Base-by-base conservation (phyloP, 2,113 vertebrate species). In the Lates calcarifer region DNA sequence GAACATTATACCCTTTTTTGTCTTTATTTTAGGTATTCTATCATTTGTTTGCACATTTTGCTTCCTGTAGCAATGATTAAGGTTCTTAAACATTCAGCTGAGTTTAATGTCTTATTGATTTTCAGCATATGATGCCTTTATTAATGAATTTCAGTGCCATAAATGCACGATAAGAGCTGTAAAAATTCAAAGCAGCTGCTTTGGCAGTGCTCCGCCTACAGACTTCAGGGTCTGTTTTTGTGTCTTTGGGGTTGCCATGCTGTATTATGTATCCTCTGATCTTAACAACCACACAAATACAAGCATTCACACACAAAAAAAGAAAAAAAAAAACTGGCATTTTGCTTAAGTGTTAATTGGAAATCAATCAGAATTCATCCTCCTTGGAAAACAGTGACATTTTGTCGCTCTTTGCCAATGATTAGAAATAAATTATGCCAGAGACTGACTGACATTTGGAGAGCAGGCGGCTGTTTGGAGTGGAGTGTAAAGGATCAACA, bases 401-500 rank as follows among this genome's bases (percentile, higher is more conserved):
- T 92, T 90, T 77, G 53, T 35, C n/a, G 14, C 72, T 91, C 77
- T 90, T 90, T 88, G 72, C 73, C 79, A 73, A 79, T 84, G 72
- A 93, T 91, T 88, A 88, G 76, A 89, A 85, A 91, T 82, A 87
- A 93, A 94, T 90, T 76, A 91, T 86, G 73, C 72, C 69, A 28
- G 55, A 76, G 77, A 77, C 81, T 89, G 78, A 91, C 31, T 92
- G 89, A 87, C 90, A 91, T 92, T 92, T 89, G 77, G 74, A 81
- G 71, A 89, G 80, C 81, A 87, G 81, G 69, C 68, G 26, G 76
- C 72, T 86, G 72, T 86, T 89, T 88, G 85, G 81, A 87, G 82
- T 80, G 45, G 73, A 83, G 70, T 71, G 79, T 68, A 80, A 85
- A 79, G 73, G 82, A 88, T 88, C 87, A 90, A 90, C 81, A 87